Percentiles rank a stretch among this genome's conserved stretches.
These are phyloP conservation scores for Otolemur garnettii DNA, from an alignment of 2,113 vertebrate genomes.

Conservation along the genomic window DNA sequence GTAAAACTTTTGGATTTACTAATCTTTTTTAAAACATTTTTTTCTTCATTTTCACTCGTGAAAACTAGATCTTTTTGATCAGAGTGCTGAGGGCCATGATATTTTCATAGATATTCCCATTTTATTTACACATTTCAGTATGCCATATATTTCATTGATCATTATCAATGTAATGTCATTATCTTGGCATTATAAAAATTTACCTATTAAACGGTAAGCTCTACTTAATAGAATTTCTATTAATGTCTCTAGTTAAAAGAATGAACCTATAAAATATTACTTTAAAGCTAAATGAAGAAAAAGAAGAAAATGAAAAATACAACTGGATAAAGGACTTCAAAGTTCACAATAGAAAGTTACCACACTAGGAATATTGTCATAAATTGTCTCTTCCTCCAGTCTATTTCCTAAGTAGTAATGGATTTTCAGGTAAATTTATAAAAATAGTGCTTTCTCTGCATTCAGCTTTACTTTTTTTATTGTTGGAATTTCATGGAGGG, in stretches of 20 bases:
- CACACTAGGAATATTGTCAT: background rate
- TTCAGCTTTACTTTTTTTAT: background rate
- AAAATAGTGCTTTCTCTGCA: background rate
- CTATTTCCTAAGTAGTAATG: background rate
- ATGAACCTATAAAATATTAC: conserved; percentile 42
- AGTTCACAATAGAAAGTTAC: background rate
- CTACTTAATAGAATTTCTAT: conserved; percentile 74
- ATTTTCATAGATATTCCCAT: conserved; percentile 51
- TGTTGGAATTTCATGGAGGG: too few species aligned
- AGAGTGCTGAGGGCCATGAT: background rate
- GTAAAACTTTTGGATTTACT: background rate
- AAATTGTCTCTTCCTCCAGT: background rate
- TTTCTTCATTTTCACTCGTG: conserved; percentile 3
- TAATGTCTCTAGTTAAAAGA: conserved; percentile 71
- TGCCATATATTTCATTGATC: conserved; percentile 67
- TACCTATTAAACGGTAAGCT: conserved; percentile 77
- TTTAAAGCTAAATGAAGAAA: conserved; percentile 54
- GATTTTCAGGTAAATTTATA: background rate
- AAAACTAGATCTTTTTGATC: background rate
- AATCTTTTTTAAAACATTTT: background rate
- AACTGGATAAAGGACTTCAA: background rate
- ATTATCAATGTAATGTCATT: conserved; percentile 76
- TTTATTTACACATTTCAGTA: conserved; percentile 77
- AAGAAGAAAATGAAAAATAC: background rate
- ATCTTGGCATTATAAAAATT: conserved; percentile 80